Conservation (phyloP, 53 echinoderm and acorn worm species). For the Paracentrotus lividus region DNA sequence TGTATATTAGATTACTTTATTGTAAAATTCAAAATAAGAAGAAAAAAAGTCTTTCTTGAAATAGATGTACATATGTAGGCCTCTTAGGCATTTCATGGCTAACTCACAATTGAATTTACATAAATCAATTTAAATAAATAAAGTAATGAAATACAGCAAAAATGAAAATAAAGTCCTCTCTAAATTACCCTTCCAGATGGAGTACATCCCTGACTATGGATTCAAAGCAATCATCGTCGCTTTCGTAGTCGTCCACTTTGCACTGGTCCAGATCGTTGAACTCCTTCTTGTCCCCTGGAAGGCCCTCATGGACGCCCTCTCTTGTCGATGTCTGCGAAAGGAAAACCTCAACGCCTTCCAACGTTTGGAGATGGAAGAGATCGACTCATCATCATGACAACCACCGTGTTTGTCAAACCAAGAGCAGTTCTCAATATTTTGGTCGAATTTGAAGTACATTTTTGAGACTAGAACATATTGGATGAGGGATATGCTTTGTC, state of each 20-base stretch:
- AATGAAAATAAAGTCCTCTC: too few species aligned
- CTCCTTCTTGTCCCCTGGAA: conserved; percentile 46
- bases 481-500: not conserved
- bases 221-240: conserved; percentile 64
- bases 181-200: not conserved
- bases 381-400: conserved; percentile 54
- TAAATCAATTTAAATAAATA: too few species aligned
- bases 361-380: conserved; percentile 55
- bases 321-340: conserved; percentile 11
- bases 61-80: too few species aligned
- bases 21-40: not conserved
- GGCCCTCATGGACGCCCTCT: conserved; percentile 22
- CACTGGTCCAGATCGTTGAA: conserved; percentile 47
- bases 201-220: conserved; percentile 59
- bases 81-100: too few species aligned
- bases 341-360: conserved; percentile 53
- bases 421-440: not conserved
- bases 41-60: not conserved
- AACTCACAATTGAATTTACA: too few species aligned
- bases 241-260: conserved; percentile 32
- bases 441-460: not conserved
- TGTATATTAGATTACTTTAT: not conserved
- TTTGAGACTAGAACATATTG: not conserved
- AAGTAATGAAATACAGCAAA: too few species aligned
- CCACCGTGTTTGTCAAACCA: not conserved